These are phyloP conservation scores for Drosophila tanythrix DNA, from an alignment of 2,888 invertebrate genomes.

Conservation along the genomic window DNA sequence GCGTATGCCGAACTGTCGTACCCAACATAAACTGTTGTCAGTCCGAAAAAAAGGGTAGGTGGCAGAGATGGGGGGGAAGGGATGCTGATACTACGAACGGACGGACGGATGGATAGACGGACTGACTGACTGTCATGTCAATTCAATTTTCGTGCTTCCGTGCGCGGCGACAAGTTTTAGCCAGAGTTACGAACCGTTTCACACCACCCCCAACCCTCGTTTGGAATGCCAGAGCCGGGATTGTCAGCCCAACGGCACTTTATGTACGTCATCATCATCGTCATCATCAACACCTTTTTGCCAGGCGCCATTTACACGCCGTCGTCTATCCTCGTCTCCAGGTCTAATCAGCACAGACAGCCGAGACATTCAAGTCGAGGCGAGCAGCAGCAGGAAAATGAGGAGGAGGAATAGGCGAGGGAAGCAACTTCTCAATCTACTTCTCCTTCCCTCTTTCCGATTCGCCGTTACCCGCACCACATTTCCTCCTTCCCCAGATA, in stretches of 20 bases:
- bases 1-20: slow-evolving; percentile 78
- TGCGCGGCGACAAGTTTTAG: slow-evolving; percentile 81
- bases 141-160: slow-evolving; percentile 81
- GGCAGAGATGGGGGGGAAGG: background rate
- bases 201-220: background rate
- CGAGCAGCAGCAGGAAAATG: background rate
- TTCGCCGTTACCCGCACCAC: slow-evolving; percentile 3
- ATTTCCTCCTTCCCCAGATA: background rate
- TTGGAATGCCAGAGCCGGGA: slow-evolving; percentile 56
- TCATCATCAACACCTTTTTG: slow-evolving; percentile 81
- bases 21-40: slow-evolving; percentile 80
- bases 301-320: slow-evolving; percentile 81
- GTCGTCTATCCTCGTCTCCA: slow-evolving; percentile 78
- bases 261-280: slow-evolving; percentile 71
- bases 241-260: slow-evolving; percentile 75
- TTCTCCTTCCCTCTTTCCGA: slow-evolving; percentile 10
- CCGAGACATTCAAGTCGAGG: slow-evolving; percentile 38
- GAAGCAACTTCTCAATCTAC: slow-evolving; percentile 27
- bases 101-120: slow-evolving; percentile 6
- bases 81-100: slow-evolving; percentile 17
- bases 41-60: slow-evolving; percentile 30
- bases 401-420: no score
- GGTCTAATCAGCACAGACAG: slow-evolving; percentile 78
- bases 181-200: slow-evolving; percentile 41
- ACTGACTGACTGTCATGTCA: slow-evolving; percentile 76